A percentile compares a stretch with the other conserved stretches of the same genome.
These are phyloP conservation scores for Saccopteryx bilineata DNA, from an alignment of 2,113 vertebrate genomes.

Conservation along the genomic window DNA sequence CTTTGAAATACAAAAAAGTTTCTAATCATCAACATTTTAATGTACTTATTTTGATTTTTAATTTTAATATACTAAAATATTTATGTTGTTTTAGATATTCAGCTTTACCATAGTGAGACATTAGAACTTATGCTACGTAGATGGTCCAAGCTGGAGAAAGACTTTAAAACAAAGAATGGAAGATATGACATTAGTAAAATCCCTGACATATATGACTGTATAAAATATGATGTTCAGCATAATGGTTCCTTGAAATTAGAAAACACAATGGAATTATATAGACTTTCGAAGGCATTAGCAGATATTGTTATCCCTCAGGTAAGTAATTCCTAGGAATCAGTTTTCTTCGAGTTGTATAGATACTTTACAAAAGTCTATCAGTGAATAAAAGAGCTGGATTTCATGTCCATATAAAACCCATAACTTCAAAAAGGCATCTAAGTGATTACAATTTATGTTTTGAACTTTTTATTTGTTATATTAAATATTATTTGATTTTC, in stretches of 20 bases:
- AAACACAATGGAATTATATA: constrained; percentile 94
- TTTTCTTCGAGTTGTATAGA: background rate
- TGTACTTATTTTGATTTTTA: background rate
- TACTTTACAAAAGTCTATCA: background rate
- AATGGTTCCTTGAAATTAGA: constrained; percentile 93
- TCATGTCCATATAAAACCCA: background rate
- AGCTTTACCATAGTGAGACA: constrained; percentile 95
- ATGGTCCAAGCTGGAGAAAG: constrained; percentile 95
- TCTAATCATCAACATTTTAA: background rate
- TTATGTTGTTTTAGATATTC: constrained; percentile 90
- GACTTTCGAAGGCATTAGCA: constrained; percentile 94
- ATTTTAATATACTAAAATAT: constrained; percentile 55
- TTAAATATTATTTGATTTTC: background rate
- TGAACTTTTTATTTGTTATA: background rate
- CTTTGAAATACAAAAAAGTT: constrained; percentile 20
- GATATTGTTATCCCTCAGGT: constrained; percentile 97
- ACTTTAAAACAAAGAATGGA: constrained; percentile 95
- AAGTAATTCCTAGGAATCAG: constrained; percentile 66
- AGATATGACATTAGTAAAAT: constrained; percentile 96
- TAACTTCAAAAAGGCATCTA: constrained; percentile 48
- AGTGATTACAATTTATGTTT: constrained; percentile 2
- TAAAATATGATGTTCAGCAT: constrained; percentile 95
- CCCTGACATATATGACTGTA: constrained; percentile 95
- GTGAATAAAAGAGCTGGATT: constrained; percentile 28
- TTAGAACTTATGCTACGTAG: constrained; percentile 94